Evolutionary conservation across 2,113 vertebrate species (phyloP).

Genomic region (Gulo gulo): DNA sequence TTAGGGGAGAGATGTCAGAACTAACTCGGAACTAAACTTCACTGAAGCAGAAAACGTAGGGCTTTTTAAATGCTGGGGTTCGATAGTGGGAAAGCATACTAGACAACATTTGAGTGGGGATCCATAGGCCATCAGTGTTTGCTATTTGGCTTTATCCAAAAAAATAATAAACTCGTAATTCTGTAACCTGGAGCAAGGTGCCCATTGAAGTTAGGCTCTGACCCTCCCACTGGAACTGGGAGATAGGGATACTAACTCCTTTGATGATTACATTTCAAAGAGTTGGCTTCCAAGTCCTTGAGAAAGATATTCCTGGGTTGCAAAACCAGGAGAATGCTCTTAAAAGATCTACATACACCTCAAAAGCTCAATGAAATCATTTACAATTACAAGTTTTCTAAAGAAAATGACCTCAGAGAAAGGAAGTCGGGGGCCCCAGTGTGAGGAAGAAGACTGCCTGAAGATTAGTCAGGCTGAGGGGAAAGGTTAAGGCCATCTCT

Average conservation of each 20-base stretch:
- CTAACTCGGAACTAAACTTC: not conserved
- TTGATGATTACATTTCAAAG: slow-evolving; percentile 30
- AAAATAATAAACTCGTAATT: not conserved
- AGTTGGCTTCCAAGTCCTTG: not conserved
- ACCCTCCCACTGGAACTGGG: not conserved
- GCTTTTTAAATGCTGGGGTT: not conserved
- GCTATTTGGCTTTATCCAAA: not conserved
- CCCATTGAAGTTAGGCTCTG: not conserved
- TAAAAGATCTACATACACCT: not conserved
- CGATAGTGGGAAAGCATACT: not conserved
- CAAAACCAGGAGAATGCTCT: not conserved
- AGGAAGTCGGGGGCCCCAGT: not conserved
- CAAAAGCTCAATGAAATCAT: not conserved
- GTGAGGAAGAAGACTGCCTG: not conserved
- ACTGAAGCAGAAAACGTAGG: not conserved
- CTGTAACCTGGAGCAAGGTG: not conserved
- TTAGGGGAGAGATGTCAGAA: not conserved
- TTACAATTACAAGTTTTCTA: slow-evolving; percentile 26
- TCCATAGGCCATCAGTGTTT: not conserved
- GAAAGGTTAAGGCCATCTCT: not conserved
- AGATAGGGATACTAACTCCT: not conserved
- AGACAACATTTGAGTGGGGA: not conserved
- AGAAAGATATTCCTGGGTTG: not conserved
- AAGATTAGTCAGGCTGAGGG: not conserved
- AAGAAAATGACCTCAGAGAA: slow-evolving; percentile 3